Evolutionary conservation across 1,140 invertebrate genomes (phyloP).

Genomic region (Reticulitermes speratus): DNA sequence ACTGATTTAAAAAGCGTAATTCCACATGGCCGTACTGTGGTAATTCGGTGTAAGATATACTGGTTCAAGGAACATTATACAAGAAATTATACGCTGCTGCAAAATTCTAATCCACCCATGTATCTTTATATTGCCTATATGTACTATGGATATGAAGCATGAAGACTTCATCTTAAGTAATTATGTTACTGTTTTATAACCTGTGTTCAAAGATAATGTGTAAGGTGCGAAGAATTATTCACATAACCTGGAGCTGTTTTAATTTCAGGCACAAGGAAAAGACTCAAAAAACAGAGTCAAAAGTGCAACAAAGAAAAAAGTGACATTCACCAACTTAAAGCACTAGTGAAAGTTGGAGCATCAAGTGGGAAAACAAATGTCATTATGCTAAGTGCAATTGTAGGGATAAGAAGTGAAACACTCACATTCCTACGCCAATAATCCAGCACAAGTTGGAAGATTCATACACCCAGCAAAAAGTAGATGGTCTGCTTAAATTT

Average conservation of each 20-base stretch:
- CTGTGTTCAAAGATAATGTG: neutral
- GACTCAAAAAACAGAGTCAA: constrained; percentile 1
- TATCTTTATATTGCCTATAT: neutral
- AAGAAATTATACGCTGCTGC: neutral
- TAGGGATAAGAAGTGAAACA: neutral
- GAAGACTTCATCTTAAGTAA: neutral
- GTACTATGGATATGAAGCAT: neutral
- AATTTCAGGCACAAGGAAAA: constrained; percentile 18
- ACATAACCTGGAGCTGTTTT: constrained; percentile 6
- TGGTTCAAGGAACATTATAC: neutral
- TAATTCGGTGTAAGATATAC: no score
- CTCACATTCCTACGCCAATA: neutral
- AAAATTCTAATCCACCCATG: neutral
- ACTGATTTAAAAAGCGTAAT: no score
- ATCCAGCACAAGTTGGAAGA: neutral
- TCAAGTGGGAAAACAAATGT: neutral
- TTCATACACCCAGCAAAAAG: neutral
- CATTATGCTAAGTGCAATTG: neutral
- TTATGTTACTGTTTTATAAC: neutral
- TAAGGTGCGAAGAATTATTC: neutral
- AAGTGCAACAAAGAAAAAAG: constrained; percentile 19
- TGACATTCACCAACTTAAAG: neutral
- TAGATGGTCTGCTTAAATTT: neutral
- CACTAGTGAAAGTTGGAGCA: neutral
- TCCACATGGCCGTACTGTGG: no score